These are phyloP conservation scores for Polyodon spathula DNA, from an alignment of 2,113 vertebrate genomes.

Conservation along the genomic window DNA sequence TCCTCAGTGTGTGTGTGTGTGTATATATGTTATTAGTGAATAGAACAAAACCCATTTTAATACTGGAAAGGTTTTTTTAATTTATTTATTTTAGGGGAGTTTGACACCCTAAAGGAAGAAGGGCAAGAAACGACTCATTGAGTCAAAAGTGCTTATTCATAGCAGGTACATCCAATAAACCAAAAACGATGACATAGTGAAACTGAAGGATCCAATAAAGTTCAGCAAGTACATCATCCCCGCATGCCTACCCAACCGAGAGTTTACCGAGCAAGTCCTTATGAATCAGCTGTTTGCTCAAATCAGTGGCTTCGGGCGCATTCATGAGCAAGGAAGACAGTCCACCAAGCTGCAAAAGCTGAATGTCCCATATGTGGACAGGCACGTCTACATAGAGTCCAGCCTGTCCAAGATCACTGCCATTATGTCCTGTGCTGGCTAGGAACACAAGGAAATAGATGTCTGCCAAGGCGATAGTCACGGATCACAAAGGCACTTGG, in stretches of 20 bases:
- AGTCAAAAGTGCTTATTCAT: constrained; percentile 60
- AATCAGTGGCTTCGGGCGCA: constrained; percentile 82
- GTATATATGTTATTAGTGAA: too few relatives aligned
- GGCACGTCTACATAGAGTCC: constrained; percentile 69
- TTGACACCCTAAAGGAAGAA: constrained; percentile 46
- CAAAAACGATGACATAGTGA: constrained; percentile 80
- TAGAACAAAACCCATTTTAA: too few relatives aligned
- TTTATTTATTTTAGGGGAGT: constrained; percentile 65
- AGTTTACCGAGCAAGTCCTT: constrained; percentile 77
- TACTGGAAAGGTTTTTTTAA: neutral
- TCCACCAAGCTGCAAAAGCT: constrained; percentile 65
- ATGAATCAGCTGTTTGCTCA: constrained; percentile 57
- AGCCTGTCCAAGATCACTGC: constrained; percentile 55
- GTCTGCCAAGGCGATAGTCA: constrained; percentile 93
- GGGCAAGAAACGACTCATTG: constrained; percentile 43
- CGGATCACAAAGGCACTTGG: constrained; percentile 60
- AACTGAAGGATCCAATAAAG: constrained; percentile 57
- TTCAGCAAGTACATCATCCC: constrained; percentile 67
- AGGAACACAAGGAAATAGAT: constrained; percentile 58
- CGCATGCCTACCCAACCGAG: constrained; percentile 69
- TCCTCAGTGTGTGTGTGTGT: too few relatives aligned
- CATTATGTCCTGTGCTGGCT: constrained; percentile 93
- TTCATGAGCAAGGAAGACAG: constrained; percentile 47
- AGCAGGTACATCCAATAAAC: constrained; percentile 44
- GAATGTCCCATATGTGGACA: constrained; percentile 69